Evolutionary conservation across 2,888 invertebrate genomes (phyloP).

Genomic region (Spodoptera littoralis): DNA sequence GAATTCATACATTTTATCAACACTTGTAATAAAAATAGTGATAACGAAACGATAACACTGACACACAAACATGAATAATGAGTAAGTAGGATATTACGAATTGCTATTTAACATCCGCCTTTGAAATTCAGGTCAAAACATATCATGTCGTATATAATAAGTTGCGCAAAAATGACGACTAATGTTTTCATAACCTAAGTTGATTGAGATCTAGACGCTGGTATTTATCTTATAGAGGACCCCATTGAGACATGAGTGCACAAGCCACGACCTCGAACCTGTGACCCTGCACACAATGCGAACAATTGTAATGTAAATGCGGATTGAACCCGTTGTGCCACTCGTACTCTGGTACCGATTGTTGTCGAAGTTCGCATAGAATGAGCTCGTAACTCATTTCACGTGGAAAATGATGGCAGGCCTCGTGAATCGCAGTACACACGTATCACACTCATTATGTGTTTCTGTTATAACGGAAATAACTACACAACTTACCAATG

Average conservation of each 20-base stretch:
- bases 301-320: constrained; percentile 84
- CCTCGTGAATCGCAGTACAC: constrained; percentile 29
- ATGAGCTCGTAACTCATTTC: constrained; percentile 35
- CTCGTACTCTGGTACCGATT: constrained; percentile 73
- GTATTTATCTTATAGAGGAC: constrained; percentile 59
- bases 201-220: constrained; percentile 40
- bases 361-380: constrained; percentile 58
- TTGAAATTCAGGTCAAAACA: constrained; percentile 34
- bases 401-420: constrained; percentile 42
- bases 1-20: constrained; percentile 22
- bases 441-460: constrained; percentile 19
- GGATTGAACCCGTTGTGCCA: constrained; percentile 75
- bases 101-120: constrained; percentile 5
- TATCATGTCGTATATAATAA: constrained; percentile 5
- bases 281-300: constrained; percentile 82
- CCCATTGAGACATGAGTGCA: constrained; percentile 67
- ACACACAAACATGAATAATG: constrained; percentile 39
- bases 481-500: not conserved
- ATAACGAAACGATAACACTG: constrained; percentile 35
- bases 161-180: constrained; percentile 10
- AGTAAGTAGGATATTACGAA: constrained; percentile 29
- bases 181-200: constrained; percentile 35
- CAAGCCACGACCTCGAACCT: constrained; percentile 82
- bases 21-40: constrained; percentile 12
- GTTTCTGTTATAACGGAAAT: constrained; percentile 14